Percentiles rank a stretch among this genome's conserved stretches.
phyloP scores from a whole-genome alignment of 2,113 vertebrate genomes.

The Silurus meridionalis region DNA sequence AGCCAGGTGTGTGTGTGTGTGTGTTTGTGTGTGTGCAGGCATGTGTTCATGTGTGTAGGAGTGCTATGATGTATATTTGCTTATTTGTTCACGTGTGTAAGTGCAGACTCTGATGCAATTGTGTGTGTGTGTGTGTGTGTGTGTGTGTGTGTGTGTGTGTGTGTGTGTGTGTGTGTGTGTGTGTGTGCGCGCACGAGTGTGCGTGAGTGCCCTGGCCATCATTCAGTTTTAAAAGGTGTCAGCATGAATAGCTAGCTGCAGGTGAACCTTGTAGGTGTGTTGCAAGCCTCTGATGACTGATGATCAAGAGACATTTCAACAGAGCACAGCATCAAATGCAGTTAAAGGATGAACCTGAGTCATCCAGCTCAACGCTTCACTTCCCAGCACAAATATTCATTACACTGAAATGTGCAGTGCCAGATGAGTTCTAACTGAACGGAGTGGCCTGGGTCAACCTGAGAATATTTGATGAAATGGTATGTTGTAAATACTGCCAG shows the following conservation, averaged over 20 bases:
- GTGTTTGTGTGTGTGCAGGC: constrained; percentile 9
- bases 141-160: not conserved
- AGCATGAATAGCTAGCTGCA: constrained; percentile 44
- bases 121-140: not conserved
- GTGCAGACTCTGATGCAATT: constrained; percentile 3
- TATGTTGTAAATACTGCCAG: constrained; percentile 3
- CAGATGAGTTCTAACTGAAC: constrained; percentile 45
- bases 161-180: constrained; percentile 3
- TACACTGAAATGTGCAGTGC: constrained; percentile 37
- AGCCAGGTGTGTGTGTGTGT: constrained; percentile 22
- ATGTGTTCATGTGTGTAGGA: not conserved
- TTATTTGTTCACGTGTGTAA: not conserved
- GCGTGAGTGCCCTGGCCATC: constrained; percentile 6
- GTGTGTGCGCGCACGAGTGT: constrained; percentile 16
- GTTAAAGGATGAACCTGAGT: constrained; percentile 47
- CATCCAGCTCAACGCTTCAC: constrained; percentile 41
- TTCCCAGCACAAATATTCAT: constrained; percentile 53
- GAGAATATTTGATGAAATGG: constrained; percentile 7
- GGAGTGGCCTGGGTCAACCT: constrained; percentile 26
- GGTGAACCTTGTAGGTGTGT: constrained; percentile 52
- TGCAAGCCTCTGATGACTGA: constrained; percentile 49
- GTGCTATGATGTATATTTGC: not conserved
- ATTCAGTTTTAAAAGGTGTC: constrained; percentile 41
- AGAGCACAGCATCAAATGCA: constrained; percentile 36
- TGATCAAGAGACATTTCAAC: constrained; percentile 47